These are phyloP conservation scores for Nowickia ferox DNA, from an alignment of 2,888 invertebrate genomes.

Conservation along the genomic window DNA sequence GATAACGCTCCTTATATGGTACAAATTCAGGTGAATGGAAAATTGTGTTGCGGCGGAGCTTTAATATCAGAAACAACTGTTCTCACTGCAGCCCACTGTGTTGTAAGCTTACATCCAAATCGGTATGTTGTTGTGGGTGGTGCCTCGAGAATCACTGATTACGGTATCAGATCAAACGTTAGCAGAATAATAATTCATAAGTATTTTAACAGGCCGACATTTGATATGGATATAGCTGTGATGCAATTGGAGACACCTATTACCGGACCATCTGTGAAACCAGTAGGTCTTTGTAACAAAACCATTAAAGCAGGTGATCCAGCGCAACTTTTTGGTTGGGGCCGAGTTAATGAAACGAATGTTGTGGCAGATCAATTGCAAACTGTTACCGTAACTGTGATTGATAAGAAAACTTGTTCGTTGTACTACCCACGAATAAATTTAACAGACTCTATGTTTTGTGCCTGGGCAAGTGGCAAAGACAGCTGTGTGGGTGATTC, in stretches of 20 bases:
- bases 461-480: constrained; percentile 73
- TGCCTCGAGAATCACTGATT: not conserved
- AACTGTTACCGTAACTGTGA: not conserved
- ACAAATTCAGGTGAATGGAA: not conserved
- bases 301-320: not conserved
- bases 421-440: not conserved
- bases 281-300: not conserved
- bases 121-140: not conserved
- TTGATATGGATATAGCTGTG: not conserved
- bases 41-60: not conserved
- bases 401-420: not conserved
- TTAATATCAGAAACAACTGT: not conserved
- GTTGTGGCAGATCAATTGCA: not conserved
- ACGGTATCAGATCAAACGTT: not conserved
- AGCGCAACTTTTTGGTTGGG: constrained; percentile 9
- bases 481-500: constrained; percentile 79
- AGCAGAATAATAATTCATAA: not conserved
- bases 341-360: not conserved
- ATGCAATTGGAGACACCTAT: not conserved
- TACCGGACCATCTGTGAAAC: not conserved
- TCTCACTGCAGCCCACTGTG: constrained; percentile 17
- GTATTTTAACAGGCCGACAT: not conserved
- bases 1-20: not conserved
- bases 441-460: constrained; percentile 73
- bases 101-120: not conserved